These are phyloP conservation scores for Tinamus major DNA, from an alignment of 2,797 vertebrate species.

Conservation along the genomic window DNA sequence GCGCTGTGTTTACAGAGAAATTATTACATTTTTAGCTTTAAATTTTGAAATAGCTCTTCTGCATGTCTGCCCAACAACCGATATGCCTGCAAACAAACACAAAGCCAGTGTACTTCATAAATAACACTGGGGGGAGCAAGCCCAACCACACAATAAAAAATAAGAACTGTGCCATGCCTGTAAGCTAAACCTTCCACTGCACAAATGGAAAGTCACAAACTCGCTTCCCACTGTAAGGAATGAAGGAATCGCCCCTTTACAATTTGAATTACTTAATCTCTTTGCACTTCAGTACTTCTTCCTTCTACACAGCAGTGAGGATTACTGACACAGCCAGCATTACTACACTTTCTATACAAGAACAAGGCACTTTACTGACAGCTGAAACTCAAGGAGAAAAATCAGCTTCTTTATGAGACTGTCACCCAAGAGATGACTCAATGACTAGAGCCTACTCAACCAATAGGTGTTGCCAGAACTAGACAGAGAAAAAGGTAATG, in stretches of 20 bases:
- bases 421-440: not conserved
- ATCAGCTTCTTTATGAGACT: not conserved
- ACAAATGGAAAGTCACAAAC: not conserved
- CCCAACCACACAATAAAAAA: not conserved
- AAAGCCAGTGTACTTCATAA: not conserved
- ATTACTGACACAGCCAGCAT: not conserved
- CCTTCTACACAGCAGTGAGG: not conserved
- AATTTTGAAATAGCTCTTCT: not conserved
- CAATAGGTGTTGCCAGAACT: not conserved
- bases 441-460: not conserved
- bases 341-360: not conserved
- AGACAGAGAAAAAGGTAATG: not conserved
- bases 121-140: not conserved
- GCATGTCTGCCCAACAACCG: not conserved
- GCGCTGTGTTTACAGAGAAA: not conserved
- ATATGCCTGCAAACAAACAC: not conserved
- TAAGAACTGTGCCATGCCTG: not conserved
- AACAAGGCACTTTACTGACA: not conserved
- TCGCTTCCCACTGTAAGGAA: not conserved
- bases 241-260: not conserved
- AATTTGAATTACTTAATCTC: not conserved
- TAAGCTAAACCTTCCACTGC: not conserved
- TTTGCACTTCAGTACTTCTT: not conserved
- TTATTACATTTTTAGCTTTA: not conserved
- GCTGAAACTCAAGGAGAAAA: not conserved